Base-by-base conservation (phyloP, 2,888 invertebrate species). In the Drosophila barbarae region DNA sequence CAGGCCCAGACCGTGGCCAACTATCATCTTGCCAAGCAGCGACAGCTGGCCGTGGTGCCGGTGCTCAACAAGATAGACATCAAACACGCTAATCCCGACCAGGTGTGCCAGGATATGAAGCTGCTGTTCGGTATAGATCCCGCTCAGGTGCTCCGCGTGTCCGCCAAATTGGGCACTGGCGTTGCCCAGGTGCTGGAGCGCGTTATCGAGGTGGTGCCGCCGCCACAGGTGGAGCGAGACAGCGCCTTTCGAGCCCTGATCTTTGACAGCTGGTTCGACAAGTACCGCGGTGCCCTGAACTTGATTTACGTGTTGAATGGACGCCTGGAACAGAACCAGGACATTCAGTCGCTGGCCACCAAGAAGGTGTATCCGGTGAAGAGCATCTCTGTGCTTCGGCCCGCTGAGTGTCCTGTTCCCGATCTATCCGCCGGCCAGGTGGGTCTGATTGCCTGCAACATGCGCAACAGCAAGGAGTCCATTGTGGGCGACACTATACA, bases 1-100 rank as follows among this genome's bases (percentile, higher is more conserved):
- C 97, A 98, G 90, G 98, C 99, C 0, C 99, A 99, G 90, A 99
- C 99, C 0, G 97, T 99, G 2, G 98, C 99, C 15, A 99, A 99
- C 85, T 98, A 96, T 90, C 95, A 96, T 87, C 90, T 98, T 69
- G 98, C 99, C 0, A 95, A 95, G 89, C 93, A 93, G 53, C 93
- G 93, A 73, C 93, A 97, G 77, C 90, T 98, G 54, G 90, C 91
- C 1, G 94, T 99, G 61, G 93, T 99, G 83, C 98, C 99, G 0
- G 97, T 97, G 1, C 90, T 99, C 35, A 99, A 99, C 90, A 99
- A 99, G 91, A 96, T 99, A 59, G 99, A 99, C 88, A 91, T 99
- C 56, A 96, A 96, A 77, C 93, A 95, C 88, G 98, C 98, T 0
- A 91, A 97, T 87, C 96, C 98, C 5, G 95, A 96, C 0, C 92